These are phyloP conservation scores for Centrocercus urophasianus DNA, from an alignment of 2,113 vertebrate species.

Conservation along the genomic window DNA sequence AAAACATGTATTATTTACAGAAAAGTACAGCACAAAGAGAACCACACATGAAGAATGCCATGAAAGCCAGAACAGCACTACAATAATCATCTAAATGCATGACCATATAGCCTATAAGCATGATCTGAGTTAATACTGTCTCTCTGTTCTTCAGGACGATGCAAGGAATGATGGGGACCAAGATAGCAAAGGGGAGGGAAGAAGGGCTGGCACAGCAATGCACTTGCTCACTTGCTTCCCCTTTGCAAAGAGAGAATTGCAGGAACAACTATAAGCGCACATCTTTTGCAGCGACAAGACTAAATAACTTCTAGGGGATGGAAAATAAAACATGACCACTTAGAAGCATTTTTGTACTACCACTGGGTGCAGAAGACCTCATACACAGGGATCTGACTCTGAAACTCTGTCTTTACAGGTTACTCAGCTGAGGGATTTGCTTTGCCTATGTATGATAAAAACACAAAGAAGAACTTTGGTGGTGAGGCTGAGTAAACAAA, in stretches of 20 bases:
- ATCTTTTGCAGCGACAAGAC: neutral
- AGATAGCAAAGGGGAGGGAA: neutral
- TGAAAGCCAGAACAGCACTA: neutral
- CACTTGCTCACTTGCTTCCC: neutral
- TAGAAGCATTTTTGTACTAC: neutral
- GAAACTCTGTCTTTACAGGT: neutral
- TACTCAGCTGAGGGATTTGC: neutral
- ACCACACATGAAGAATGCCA: neutral
- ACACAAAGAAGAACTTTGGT: neutral
- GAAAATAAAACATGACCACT: neutral
- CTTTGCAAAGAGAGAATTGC: neutral
- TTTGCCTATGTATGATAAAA: neutral
- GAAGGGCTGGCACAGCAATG: fast-evolving
- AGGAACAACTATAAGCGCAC: neutral
- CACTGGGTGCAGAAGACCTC: neutral
- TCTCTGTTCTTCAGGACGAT: neutral
- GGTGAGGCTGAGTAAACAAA: neutral
- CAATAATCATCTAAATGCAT: neutral
- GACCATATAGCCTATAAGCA: neutral
- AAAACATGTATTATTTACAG: neutral
- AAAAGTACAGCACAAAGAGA: neutral
- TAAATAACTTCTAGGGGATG: neutral
- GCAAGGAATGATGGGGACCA: neutral
- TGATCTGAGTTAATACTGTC: neutral
- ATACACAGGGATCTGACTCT: neutral